Percentiles rank a stretch among this genome's conserved stretches.
Conservation (phyloP, 2,797 vertebrate genomes). For the Sebastes aleutianus region DNA sequence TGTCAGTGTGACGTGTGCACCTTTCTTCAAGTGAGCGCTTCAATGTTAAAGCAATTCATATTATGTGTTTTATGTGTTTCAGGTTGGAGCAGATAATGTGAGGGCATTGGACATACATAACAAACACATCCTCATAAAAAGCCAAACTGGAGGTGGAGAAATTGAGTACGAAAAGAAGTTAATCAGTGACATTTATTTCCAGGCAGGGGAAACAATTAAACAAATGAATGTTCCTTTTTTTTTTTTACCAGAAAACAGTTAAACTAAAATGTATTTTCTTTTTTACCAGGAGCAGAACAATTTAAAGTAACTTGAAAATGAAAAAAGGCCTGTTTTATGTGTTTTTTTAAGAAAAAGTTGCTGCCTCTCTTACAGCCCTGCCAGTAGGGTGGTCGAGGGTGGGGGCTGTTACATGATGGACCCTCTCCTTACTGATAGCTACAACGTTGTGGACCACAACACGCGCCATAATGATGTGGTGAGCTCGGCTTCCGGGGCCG, state of each 20-base stretch:
- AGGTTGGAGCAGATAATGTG: background rate
- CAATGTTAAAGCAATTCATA: background rate
- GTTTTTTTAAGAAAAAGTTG: background rate
- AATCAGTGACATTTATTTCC: background rate
- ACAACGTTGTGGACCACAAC: background rate
- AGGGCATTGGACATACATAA: background rate
- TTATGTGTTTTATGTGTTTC: background rate
- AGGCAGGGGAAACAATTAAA: background rate
- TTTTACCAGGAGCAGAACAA: background rate
- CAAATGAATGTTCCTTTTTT: too few species aligned
- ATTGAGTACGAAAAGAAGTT: too few species aligned
- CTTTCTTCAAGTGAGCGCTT: background rate
- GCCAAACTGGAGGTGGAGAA: background rate
- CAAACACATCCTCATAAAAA: background rate
- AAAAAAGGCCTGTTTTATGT: background rate
- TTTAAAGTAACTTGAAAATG: background rate
- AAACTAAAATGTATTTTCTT: background rate
- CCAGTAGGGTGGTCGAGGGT: background rate
- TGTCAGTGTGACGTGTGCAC: background rate
- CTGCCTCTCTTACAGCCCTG: background rate
- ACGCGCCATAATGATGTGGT: background rate
- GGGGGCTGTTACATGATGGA: background rate
- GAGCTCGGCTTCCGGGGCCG: background rate
- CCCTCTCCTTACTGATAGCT: background rate
- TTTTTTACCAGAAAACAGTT: background rate